Evolutionary conservation across 2,888 invertebrate genomes (phyloP).

Genomic region (Lycocerus yunnanus): DNA sequence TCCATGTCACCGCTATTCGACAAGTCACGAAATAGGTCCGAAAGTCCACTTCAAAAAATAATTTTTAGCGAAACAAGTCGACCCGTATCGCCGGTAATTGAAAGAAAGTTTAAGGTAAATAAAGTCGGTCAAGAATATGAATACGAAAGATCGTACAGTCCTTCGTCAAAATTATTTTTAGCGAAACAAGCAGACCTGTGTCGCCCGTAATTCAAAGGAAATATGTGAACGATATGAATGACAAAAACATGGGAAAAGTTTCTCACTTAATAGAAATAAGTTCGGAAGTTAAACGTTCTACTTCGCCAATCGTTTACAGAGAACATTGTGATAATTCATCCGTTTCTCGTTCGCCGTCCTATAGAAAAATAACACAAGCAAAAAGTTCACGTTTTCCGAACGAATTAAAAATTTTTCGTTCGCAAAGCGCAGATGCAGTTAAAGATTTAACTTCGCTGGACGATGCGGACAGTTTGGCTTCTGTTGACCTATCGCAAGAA

Average conservation of each 20-base stretch:
- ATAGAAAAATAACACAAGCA: conserved; percentile 65
- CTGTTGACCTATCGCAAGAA: conserved; percentile 59
- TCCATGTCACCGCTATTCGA: conserved; percentile 41
- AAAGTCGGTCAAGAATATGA: background rate
- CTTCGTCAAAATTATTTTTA: conserved; percentile 3
- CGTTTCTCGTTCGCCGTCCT: conserved; percentile 66
- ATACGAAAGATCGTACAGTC: conserved; percentile 6
- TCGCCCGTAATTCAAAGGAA: conserved; percentile 31
- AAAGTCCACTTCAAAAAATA: conserved; percentile 26
- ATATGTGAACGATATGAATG: background rate
- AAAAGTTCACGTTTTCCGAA: conserved; percentile 42
- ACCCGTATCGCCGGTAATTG: conserved; percentile 40
- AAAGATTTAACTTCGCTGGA: conserved; percentile 48
- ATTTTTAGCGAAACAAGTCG: conserved; percentile 37
- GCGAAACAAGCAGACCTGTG: conserved; percentile 28
- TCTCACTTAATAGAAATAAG: conserved; percentile 42
- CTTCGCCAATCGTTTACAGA: conserved; percentile 60
- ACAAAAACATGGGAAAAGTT: background rate
- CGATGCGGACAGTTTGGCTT: conserved; percentile 53
- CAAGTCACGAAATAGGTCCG: background rate
- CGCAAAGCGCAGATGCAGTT: conserved; percentile 70
- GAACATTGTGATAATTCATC: background rate
- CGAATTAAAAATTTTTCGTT: conserved; percentile 51
- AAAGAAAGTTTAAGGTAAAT: conserved; percentile 39
- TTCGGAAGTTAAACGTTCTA: conserved; percentile 33